Percentiles rank a stretch among this genome's conserved stretches.
phyloP scores from a whole-genome alignment of 2,888 invertebrate genomes.

The Tetropium fuscum region DNA sequence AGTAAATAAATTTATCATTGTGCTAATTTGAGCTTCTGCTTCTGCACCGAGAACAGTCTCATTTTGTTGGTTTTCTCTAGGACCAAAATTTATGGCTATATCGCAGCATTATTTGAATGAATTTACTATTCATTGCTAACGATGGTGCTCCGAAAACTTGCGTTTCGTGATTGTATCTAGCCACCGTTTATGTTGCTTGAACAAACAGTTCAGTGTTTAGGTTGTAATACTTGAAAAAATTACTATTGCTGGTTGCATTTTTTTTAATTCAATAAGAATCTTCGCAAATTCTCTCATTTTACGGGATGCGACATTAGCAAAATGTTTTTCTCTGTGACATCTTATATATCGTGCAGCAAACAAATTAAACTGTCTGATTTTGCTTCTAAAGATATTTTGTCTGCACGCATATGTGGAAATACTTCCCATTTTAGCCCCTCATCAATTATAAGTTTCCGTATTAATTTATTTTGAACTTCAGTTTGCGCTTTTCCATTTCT shows the following conservation, averaged over 20 bases:
- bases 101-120: constrained; percentile 47
- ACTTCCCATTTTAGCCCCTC: constrained; percentile 19
- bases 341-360: constrained; percentile 28
- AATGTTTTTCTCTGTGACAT: constrained; percentile 30
- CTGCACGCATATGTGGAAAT: constrained; percentile 28
- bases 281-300: constrained; percentile 40
- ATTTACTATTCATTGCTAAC: constrained; percentile 44
- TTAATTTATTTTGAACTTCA: constrained; percentile 19
- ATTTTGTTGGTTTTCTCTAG: constrained; percentile 1
- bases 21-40: constrained; percentile 42
- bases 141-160: constrained; percentile 40
- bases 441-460: constrained; percentile 14
- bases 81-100: constrained; percentile 35
- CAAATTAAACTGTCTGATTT: constrained; percentile 32
- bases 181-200: constrained; percentile 28
- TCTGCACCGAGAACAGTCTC: constrained; percentile 19
- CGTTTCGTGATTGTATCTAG: constrained; percentile 42
- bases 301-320: constrained; percentile 31
- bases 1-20: constrained; percentile 40
- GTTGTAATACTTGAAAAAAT: constrained; percentile 28
- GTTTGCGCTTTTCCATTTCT: constrained; percentile 5
- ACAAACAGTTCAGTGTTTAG: constrained; percentile 26
- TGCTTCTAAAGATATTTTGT: constrained; percentile 27
- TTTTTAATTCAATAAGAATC: constrained; percentile 29
- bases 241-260: constrained; percentile 21